Percentiles rank a stretch among this genome's conserved stretches.
Conservation (phyloP, 2,888 invertebrate genomes). For the Drosophila anomalata region DNA sequence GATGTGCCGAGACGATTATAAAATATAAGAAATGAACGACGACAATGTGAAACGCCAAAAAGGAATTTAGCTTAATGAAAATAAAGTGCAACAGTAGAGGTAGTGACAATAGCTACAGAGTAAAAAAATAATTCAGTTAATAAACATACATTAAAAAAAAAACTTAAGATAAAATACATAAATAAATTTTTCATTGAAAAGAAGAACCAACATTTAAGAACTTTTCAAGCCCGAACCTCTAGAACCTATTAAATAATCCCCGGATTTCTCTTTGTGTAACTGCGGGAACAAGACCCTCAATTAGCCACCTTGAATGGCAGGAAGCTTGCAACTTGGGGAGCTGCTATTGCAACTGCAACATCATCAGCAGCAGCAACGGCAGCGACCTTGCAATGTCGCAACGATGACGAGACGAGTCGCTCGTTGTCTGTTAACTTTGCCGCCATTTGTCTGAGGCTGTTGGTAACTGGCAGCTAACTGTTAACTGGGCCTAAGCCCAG, state of each 20-base stretch:
- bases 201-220: too few species aligned
- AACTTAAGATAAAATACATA: too few species aligned
- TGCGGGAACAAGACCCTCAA: slow-evolving; percentile 57
- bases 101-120: slow-evolving; percentile 14
- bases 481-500: slow-evolving; percentile 42
- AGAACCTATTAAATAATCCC: not conserved
- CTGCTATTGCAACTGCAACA: slow-evolving; percentile 25
- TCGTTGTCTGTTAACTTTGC: slow-evolving; percentile 60
- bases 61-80: slow-evolving; percentile 66
- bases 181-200: not conserved
- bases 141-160: not conserved
- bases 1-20: slow-evolving; percentile 61
- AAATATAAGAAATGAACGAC: slow-evolving; percentile 64
- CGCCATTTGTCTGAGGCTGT: slow-evolving; percentile 55
- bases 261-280: slow-evolving; percentile 8
- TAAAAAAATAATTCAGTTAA: not conserved
- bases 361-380: slow-evolving; percentile 36
- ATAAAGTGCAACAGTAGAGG: slow-evolving; percentile 26
- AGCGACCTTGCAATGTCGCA: slow-evolving; percentile 76
- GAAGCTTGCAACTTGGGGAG: slow-evolving; percentile 66
- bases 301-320: slow-evolving; percentile 61
- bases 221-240: too few species aligned
- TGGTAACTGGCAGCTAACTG: slow-evolving; percentile 44
- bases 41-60: slow-evolving; percentile 66
- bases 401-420: slow-evolving; percentile 31